These are phyloP conservation scores for Galbula dea DNA, from an alignment of 2,113 vertebrate species.

Conservation along the genomic window DNA sequence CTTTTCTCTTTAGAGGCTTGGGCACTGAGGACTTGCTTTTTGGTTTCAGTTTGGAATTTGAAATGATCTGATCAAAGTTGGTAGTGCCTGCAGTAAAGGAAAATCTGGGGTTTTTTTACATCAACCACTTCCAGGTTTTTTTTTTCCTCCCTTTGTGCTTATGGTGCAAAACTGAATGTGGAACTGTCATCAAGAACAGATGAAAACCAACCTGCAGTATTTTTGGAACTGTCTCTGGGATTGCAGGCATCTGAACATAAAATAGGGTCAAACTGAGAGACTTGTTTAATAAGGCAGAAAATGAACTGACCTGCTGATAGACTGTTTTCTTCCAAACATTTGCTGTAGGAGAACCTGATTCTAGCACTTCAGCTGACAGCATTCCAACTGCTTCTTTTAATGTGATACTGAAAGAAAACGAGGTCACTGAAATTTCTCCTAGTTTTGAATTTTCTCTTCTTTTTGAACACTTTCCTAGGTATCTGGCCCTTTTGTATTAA, in stretches of 20 bases:
- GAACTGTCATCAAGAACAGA: slow-evolving; percentile 17
- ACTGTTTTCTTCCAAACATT: neutral
- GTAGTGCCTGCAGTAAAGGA: neutral
- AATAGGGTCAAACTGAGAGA: neutral
- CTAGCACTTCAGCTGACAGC: neutral
- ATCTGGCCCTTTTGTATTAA: neutral
- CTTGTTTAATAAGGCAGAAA: slow-evolving; percentile 1
- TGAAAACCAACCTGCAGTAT: slow-evolving; percentile 16
- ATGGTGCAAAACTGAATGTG: neutral
- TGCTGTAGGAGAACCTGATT: neutral
- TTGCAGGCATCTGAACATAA: neutral
- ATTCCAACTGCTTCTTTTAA: neutral
- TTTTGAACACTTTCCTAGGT: neutral
- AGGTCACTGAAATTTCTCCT: neutral
- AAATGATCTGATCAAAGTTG: slow-evolving; percentile 26
- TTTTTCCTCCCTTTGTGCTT: slow-evolving; percentile 49
- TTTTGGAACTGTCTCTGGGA: slow-evolving; percentile 16
- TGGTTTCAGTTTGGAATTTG: neutral
- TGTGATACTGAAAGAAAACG: neutral
- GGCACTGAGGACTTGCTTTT: neutral
- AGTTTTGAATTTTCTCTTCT: too few relatives aligned
- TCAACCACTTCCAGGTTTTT: slow-evolving; percentile 43
- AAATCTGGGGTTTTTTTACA: neutral
- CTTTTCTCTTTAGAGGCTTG: neutral
- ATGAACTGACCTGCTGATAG: neutral